Conservation (phyloP, 2,888 invertebrate genomes). For the Polymixis flavicincta region DNA sequence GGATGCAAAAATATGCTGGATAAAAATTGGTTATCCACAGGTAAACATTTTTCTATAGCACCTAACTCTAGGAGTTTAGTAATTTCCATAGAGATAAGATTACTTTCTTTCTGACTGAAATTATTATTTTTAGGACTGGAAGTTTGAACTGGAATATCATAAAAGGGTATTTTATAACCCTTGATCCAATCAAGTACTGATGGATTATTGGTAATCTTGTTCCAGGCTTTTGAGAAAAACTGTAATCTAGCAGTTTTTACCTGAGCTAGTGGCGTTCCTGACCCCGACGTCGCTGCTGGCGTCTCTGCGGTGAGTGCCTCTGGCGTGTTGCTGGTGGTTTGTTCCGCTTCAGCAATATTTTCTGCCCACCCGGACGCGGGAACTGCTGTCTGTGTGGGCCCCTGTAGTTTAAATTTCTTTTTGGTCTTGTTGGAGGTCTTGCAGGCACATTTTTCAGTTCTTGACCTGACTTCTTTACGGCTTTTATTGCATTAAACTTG, state of each 20-base stretch:
- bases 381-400: conserved; percentile 25
- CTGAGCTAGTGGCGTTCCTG: conserved; percentile 17
- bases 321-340: neutral
- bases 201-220: conserved; percentile 5
- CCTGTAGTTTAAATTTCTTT: conserved; percentile 32
- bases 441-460: conserved; percentile 19
- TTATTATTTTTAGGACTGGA: neutral
- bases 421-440: conserved; percentile 4
- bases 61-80: neutral
- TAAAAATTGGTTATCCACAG: neutral
- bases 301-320: conserved; percentile 16
- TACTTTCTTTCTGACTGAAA: neutral
- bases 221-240: conserved; percentile 5
- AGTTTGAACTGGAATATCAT: neutral
- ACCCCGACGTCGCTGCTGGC: conserved; percentile 17
- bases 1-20: conserved; percentile 9
- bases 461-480: conserved; percentile 12
- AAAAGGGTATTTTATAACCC: conserved; percentile 15
- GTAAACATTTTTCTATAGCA: conserved; percentile 1
- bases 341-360: conserved; percentile 9
- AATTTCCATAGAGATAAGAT: neutral
- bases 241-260: conserved; percentile 22
- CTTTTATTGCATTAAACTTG: conserved; percentile 3
- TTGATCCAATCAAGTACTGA: conserved; percentile 10
- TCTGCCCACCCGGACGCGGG: conserved; percentile 29